Evolutionary conservation across 2,797 vertebrate species (phyloP), one percentile per base, ranked within the genome.

Genomic region (Vireo griseus): DNA sequence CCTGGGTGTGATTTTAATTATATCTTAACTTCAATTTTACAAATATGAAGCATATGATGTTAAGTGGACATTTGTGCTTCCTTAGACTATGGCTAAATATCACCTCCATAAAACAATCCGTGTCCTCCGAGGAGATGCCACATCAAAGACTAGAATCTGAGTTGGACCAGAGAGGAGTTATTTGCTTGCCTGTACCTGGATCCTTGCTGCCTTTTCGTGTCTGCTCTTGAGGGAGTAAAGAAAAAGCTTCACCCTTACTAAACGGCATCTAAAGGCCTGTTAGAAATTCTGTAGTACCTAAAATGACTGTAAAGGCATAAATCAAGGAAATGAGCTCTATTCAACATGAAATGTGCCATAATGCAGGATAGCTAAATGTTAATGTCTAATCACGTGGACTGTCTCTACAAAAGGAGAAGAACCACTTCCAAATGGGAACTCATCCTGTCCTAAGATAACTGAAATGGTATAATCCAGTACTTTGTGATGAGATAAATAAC

Each of bases 321-420:
- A 4, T 44, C 11, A 50, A 42, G n/a, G 26, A 72, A 77, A 76
- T 21, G 3, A 72, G 26, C 37, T 14, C 6, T 21, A 21, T 47
- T 35, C 16, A 66, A 17, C 3, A 24, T 11, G 24, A 15, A 45
- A 22, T 4, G 5, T 40, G 6, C 8, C 3, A 2, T 51, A 55
- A 40, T 63, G 12, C 10, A 33, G 42, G 6, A 21, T 8, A 78
- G 17, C 3, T 66, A 22, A 69, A 73, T 17, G 3, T 37, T 44
- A 33, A 40, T 3, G 0, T 59, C 33, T 31, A 37, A 44, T 52
- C 6, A 5, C 1, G 13, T 10, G 8, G 5, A 48, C 5, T 33
- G 8, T 67, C 85, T 68, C 42, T 51, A 35, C 33, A 67, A 11
- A 24, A 72, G 35, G 5, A 74, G 21, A 68, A 52, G 10, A 63